Base-by-base conservation (phyloP, 30 jellyfish, hydroid and myxozoan species). In the Pseudorhiza aurosa region DNA sequence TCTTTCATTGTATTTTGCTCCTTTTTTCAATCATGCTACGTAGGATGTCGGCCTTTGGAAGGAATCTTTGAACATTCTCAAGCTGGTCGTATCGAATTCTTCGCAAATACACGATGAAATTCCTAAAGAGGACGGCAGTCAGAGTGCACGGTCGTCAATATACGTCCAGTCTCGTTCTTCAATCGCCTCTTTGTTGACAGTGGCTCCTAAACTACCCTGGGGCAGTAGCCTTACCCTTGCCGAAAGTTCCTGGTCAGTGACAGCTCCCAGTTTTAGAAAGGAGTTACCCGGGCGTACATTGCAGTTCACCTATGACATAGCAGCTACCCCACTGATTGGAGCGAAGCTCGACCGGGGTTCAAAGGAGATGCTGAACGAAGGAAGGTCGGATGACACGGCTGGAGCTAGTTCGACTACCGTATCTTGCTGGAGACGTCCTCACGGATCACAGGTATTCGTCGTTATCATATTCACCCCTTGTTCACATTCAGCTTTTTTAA, bases 221-320 rank as follows among this genome's bases (percentile, higher is more conserved):
- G 99, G 97, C 12, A 71, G 96, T 75, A 81, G 85, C 75, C 67
- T 82, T 29, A 73, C 97, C 5, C 25, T 83, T 17, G 99, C 97
- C 3, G 97, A 94, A 0, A 94, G 88, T 65, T 70, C 96, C 26
- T 88, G 92, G 96, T 77, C 97, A 7, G 68, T 72, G 24, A 46
- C 96, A 18, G 67, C 96, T 6, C 96, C 89, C 46, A 77, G 91
- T 55, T 83, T 88, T 33, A 88, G 95, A 63, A 87, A 84, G 53
- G 99, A 94, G 67, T 70, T 94, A 28, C 99, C 99, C 0, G 99
- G 99, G 22, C 95, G 97, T 32, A 94, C 99, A n/a, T 72, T 94
- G 58, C 97, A 94, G 87, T 94, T 94, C 58, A 77, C 99, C 1
- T 94, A 87, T 42, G 95, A 94, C 85, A 92, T 94, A 24, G 73